Conservation (phyloP, 2,888 invertebrate species). For the Eupithecia subfuscata region DNA sequence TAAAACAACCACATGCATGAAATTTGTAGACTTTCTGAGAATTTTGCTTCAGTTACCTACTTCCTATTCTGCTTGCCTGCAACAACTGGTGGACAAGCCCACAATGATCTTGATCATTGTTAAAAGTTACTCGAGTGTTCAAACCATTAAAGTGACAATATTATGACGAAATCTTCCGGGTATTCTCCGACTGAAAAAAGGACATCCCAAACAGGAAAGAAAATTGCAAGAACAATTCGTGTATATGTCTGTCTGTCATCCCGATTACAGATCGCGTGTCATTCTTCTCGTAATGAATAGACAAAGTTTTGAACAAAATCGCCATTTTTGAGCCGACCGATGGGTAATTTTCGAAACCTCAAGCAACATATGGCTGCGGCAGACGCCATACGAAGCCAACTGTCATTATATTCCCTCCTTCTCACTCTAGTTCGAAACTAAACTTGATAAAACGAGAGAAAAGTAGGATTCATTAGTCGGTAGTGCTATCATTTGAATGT, state of each 20-base stretch:
- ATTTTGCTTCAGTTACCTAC: background rate
- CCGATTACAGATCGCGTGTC: conserved; percentile 54
- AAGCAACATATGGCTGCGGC: conserved; percentile 80
- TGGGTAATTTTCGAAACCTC: conserved; percentile 81
- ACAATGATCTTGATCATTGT: background rate
- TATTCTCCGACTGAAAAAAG: background rate
- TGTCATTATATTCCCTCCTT: conserved; percentile 67
- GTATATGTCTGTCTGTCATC: conserved; percentile 48
- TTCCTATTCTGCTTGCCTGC: background rate
- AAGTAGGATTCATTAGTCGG: conserved; percentile 74
- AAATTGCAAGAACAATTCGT: conserved; percentile 31
- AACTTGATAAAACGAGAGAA: conserved; percentile 57
- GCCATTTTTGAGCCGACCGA: conserved; percentile 68
- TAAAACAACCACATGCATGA: background rate
- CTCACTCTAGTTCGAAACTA: conserved; percentile 45
- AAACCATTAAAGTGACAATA: conserved; percentile 1
- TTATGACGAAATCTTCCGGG: conserved; percentile 10
- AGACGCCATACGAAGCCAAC: conserved; percentile 80
- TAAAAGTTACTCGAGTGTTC: background rate
- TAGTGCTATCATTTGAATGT: conserved; percentile 79
- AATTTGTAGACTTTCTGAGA: background rate
- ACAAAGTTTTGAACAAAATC: conserved; percentile 63
- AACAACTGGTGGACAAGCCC: background rate
- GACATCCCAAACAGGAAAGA: conserved; percentile 27
- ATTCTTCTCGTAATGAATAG: conserved; percentile 69